These are phyloP conservation scores for Exephanes ischioxanthus DNA, from an alignment of 2,888 invertebrate species.

Conservation along the genomic window DNA sequence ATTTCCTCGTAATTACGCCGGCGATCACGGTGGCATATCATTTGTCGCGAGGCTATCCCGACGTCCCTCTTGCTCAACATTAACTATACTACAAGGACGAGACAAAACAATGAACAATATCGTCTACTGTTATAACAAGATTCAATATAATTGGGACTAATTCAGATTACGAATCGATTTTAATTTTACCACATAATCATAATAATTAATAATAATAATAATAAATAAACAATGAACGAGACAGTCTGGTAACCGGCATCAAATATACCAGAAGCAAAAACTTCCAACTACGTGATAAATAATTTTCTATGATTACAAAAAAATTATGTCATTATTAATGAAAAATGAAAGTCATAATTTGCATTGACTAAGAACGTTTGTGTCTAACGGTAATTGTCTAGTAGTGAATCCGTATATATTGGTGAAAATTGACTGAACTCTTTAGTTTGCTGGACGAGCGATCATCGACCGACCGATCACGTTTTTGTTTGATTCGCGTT, in stretches of 20 bases:
- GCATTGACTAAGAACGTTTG: slow-evolving; percentile 66
- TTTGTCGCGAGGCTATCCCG: background rate
- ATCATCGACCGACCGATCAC: slow-evolving; percentile 50
- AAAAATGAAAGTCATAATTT: slow-evolving; percentile 35
- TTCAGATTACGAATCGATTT: slow-evolving; percentile 50
- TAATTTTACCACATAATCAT: slow-evolving; percentile 45
- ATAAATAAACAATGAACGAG: slow-evolving; percentile 48
- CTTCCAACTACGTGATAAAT: slow-evolving; percentile 45
- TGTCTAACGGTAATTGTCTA: slow-evolving; percentile 67
- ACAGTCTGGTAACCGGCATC: slow-evolving; percentile 54
- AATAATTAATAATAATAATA: slow-evolving; percentile 33
- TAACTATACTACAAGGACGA: slow-evolving; percentile 48
- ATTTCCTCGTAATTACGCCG: background rate
- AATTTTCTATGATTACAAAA: slow-evolving; percentile 24
- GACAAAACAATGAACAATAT: slow-evolving; percentile 65
- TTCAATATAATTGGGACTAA: slow-evolving; percentile 60
- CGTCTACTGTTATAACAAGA: slow-evolving; percentile 57
- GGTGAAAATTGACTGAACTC: slow-evolving; percentile 67
- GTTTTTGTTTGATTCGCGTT: slow-evolving; percentile 32
- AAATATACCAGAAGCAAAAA: slow-evolving; percentile 56
- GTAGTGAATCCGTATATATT: slow-evolving; percentile 65
- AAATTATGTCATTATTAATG: background rate
- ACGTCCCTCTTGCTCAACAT: slow-evolving; percentile 44
- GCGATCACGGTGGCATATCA: slow-evolving; percentile 10
- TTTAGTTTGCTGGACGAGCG: slow-evolving; percentile 58